Evolutionary conservation across 2,797 vertebrate genomes (phyloP).

Genomic region (Rhynchonycteris naso): DNA sequence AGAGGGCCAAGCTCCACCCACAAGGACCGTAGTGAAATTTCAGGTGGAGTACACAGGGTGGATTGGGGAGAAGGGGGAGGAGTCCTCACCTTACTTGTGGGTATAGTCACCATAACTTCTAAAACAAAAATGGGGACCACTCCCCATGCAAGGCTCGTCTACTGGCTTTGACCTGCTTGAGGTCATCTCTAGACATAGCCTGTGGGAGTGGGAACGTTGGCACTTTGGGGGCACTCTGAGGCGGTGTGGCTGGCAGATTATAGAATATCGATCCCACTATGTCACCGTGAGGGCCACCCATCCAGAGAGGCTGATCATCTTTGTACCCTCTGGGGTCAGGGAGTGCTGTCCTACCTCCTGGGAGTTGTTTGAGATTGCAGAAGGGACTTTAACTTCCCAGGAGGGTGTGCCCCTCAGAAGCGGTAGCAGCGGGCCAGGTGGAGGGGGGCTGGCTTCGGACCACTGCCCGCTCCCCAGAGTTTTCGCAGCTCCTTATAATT

Average conservation of each 20-base stretch:
- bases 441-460: not conserved
- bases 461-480: not conserved
- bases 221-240: rapidly evolving
- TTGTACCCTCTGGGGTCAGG: too few relatives aligned
- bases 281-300: not conserved
- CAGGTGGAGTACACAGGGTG: rapidly evolving
- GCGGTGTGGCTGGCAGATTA: rapidly evolving
- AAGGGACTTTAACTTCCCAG: not conserved
- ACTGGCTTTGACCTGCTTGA: not conserved
- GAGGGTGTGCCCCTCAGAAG: not conserved
- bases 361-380: not conserved
- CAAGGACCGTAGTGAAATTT: not conserved
- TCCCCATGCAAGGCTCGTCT: not conserved
- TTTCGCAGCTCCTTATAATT: not conserved
- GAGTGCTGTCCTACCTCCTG: not conserved
- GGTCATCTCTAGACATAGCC: not conserved
- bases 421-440: not conserved
- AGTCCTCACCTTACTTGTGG: too few relatives aligned
- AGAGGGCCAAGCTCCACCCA: not conserved
- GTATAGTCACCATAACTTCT: not conserved
- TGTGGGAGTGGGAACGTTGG: not conserved
- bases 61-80: not conserved
- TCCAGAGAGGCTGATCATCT: not conserved
- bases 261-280: rapidly evolving
- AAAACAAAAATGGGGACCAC: not conserved